Conservation (phyloP, 2,888 invertebrate genomes). For the Heliothis peltigera region DNA sequence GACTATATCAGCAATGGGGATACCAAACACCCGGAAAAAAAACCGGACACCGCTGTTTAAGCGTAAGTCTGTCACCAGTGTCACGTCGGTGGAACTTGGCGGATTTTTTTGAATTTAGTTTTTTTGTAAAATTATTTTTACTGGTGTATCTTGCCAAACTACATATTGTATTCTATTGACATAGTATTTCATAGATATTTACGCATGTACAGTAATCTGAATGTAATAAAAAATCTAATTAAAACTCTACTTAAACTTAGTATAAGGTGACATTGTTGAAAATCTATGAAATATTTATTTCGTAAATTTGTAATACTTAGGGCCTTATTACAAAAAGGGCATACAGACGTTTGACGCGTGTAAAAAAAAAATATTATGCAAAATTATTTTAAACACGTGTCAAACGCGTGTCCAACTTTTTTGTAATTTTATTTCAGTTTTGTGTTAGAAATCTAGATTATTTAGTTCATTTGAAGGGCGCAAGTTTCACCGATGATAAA, state of each 20-base stretch:
- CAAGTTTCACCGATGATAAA: conserved; percentile 42
- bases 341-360: too few relatives aligned
- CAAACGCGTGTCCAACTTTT: too few relatives aligned
- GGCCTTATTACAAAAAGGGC: background rate
- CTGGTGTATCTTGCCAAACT: conserved; percentile 27
- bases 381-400: too few relatives aligned
- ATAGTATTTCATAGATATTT: conserved; percentile 33
- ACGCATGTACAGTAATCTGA: conserved; percentile 2
- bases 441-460: background rate
- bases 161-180: background rate
- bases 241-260: conserved; percentile 29
- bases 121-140: conserved; percentile 3
- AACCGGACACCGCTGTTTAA: conserved; percentile 88
- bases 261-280: conserved; percentile 19
- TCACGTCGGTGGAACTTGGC: conserved; percentile 36
- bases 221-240: background rate
- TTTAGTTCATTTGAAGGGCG: conserved; percentile 2
- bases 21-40: conserved; percentile 87
- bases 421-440: too few relatives aligned
- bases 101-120: background rate
- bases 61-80: conserved; percentile 66
- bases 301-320: conserved; percentile 4
- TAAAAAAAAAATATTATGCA: too few relatives aligned
- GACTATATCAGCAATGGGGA: conserved; percentile 90
- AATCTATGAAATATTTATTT: conserved; percentile 34